Evolutionary conservation across 2,888 invertebrate species (phyloP), one percentile per base, ranked within the genome.

Genomic region (Tachina lurida): DNA sequence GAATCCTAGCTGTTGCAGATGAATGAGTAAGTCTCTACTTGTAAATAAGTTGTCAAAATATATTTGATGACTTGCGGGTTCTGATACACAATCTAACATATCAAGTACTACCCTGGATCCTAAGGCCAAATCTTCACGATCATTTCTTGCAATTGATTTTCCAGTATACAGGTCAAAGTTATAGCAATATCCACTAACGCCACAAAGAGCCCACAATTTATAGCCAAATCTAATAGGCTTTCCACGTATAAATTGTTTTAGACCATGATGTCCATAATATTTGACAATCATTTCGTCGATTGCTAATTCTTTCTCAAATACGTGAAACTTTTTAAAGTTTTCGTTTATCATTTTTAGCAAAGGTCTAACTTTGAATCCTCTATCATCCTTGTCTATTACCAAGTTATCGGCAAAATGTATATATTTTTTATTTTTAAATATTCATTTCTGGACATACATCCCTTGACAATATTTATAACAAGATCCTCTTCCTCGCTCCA

Each of bases 401-500:
- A 15, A 13, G 19, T 75, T 75, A 62, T 75, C 74, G 41, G 52
- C 74, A 60, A 83, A 83, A 70, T 76, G 67, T 47, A 79, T 45
- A 62, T 77, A 71, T 77, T 43, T 43, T 43, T 43, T 43, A 43
- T 43, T 43, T 43, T 43, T 43, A 43, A 43, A 43, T 43, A 43
- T 43, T 43, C 43, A 43, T 43, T 43, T 43, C 43, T 43, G 43
- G 43, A 43, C 10, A 43, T 43, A 43, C 43, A 43, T 47, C 62
- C 67, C 54, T 83, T 41, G 62, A 91, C 88, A 68, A 90, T 80
- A 84, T 87, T 85, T 78, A 89, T 85, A 67, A 86, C 84, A 71
- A 89, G 82, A 88, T 90, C 89, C 85, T 89, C 89, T 86, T 89
- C 89, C 68, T 89, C 83, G 83, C 87, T 88, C 90, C 90, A 90